phyloP scores from a whole-genome alignment of 2,113 vertebrate genomes.

The Gallinago paraguaiae region DNA sequence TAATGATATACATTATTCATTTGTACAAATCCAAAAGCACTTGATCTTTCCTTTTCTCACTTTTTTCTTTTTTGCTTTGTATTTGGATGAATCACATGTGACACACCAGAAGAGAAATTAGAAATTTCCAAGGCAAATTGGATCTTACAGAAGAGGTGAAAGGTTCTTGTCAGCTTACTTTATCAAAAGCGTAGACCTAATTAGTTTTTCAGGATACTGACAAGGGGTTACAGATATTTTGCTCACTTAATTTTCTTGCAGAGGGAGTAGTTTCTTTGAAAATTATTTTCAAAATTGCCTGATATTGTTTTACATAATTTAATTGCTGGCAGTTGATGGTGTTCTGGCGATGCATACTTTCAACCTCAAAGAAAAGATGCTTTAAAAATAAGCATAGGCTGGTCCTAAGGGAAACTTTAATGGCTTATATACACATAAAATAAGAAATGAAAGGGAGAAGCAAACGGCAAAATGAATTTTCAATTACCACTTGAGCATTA shows the following conservation, averaged over 20 bases:
- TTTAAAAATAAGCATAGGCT: neutral
- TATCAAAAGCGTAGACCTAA: conserved; percentile 7
- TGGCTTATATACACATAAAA: neutral
- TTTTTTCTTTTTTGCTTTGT: neutral
- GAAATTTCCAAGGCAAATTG: conserved; percentile 42
- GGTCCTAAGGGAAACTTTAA: neutral
- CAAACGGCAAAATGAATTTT: conserved; percentile 30
- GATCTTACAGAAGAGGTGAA: conserved; percentile 27
- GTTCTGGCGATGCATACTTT: neutral
- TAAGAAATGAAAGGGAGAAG: neutral
- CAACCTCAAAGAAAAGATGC: neutral
- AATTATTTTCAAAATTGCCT: neutral
- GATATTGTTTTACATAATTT: neutral
- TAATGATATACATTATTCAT: neutral
- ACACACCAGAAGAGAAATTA: neutral
- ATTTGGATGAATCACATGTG: neutral
- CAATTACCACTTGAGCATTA: neutral
- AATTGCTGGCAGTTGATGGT: neutral
- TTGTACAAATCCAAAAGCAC: neutral
- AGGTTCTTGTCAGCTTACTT: conserved; percentile 46
- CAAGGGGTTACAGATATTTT: neutral
- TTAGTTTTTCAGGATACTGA: neutral
- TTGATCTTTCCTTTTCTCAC: neutral
- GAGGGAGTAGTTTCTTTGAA: neutral
- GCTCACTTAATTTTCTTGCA: conserved; percentile 28